Evolutionary conservation across 2,888 invertebrate genomes (phyloP), one percentile per base, ranked within the genome.

Genomic region (Chelonus formosanus): DNA sequence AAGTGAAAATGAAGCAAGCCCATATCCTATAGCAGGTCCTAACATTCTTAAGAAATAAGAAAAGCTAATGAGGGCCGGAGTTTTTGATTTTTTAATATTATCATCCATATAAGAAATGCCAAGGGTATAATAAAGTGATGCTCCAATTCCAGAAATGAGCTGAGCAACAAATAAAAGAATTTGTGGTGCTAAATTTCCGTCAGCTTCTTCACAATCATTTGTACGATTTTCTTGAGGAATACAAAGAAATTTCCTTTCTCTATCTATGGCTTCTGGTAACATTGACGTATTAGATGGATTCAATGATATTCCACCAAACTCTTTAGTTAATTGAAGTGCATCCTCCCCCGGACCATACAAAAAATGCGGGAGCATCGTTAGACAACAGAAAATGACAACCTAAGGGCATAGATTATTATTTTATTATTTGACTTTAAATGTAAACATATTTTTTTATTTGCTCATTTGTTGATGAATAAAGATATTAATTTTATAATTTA

Each of bases 91-190:
- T 75, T 90, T 89, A n/a, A 90, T 89, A 75, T 91, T 92, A 76
- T 92, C 92, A 77, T 92, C 92, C 90, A 92, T 90, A 77, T 92
- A 92, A 2, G 91, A 88, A 0, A 90, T 88, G 3, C 91, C 91
- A 8, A 92, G 85, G 0, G 90, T 90, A 75, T 89, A 90, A 77
- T 90, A 91, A 0, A 91, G 83, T 1, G 90, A 89, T 44, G 90
- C 90, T 32, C 91, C 91, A 50, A 91, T 88, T 2, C 91, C 91
- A 2, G 90, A 90, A 52, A 92, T 88, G 64, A 91, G 87, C 78
- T 91, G 91, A 0, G 91, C 91, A 5, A 88, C 76, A 75, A 91
- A 90, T 7, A 92, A 84, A 40, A 91, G 85, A 31, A 88, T 82
- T 68, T 89, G 88, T 0, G 91, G 90, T 0, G 89, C 88, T 67